Base-by-base conservation (phyloP, 2,113 vertebrate species). In the Nothocercus nigrocapillus region DNA sequence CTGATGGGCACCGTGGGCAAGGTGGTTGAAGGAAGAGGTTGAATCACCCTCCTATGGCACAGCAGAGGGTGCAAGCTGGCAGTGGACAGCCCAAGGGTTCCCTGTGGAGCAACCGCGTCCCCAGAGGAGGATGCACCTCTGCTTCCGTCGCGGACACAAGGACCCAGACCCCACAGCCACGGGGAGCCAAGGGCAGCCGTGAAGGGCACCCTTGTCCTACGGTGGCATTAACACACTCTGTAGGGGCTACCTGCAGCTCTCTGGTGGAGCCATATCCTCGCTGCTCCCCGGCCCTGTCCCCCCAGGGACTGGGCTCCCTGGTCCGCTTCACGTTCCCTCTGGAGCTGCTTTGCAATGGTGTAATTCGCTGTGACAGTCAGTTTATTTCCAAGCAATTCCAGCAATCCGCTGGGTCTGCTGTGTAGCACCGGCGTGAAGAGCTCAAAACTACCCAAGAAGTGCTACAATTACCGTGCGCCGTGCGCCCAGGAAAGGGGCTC, bases 361-460 rank as follows among this genome's bases (percentile, higher is more conserved):
- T 30, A 24, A 21, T 21, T 25, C 1, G 0, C 79, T 34, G 56
- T 81, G 51, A 40, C 5, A 3, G 22, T 11, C 12, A 0, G 9
- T 12, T 11, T 21, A n/a, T 38, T 36, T 72, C 51, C 24, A 67
- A 67, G 76, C 76, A 58, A 84, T 44, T 62, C 66, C 77, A 3
- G 3, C 21, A 30, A 24, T 36, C 69, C 34, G 38, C 49, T 40
- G 25, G 49, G 49, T 19, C 49, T 54, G 49, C 49, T 40, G 36
- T 28, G 38, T 24, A 42, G 36, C 61, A 66, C 27, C 0, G 5
- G 9, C 8, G 18, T 9, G 16, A 47, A 82, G 51, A 82, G 58
- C 30, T 27, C 0, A 2, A 30, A 40, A 2, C 2, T 40, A 40
- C 61, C 61, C 7, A 1, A 9, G 38, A 25, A 80, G n/a, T 0